Evolutionary conservation across 2,888 invertebrate genomes (phyloP).

Genomic region (Cephus pulcher): DNA sequence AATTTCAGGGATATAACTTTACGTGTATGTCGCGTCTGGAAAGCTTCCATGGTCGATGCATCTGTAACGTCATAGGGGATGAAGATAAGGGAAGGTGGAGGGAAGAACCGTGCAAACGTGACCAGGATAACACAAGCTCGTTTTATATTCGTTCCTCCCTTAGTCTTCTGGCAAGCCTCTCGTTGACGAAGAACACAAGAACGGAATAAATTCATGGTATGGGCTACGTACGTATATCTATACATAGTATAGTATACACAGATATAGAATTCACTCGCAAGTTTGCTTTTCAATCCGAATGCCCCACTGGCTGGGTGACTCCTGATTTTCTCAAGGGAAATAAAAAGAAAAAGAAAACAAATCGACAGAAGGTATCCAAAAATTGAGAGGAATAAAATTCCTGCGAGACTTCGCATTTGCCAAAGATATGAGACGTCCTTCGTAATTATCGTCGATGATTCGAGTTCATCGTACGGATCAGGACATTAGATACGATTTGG

Average conservation of each 20-base stretch:
- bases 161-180: conserved; percentile 37
- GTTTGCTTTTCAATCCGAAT: background rate
- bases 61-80: background rate
- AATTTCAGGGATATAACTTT: background rate
- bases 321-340: background rate
- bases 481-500: background rate
- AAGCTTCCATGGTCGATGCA: background rate
- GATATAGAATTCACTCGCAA: background rate
- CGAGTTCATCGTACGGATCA: background rate
- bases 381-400: background rate
- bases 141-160: conserved; percentile 38
- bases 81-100: conserved; percentile 29
- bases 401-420: background rate
- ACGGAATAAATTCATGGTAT: conserved; percentile 50
- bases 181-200: conserved; percentile 44
- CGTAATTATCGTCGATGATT: background rate
- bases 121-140: conserved; percentile 52
- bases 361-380: background rate
- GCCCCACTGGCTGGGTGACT: background rate
- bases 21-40: background rate
- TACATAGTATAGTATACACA: background rate
- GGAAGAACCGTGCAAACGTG: conserved; percentile 53
- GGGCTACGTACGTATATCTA: background rate
- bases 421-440: background rate
- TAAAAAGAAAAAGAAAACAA: background rate